Evolutionary conservation across 1,140 invertebrate genomes (phyloP).

Genomic region (Drosophila murphyi): DNA sequence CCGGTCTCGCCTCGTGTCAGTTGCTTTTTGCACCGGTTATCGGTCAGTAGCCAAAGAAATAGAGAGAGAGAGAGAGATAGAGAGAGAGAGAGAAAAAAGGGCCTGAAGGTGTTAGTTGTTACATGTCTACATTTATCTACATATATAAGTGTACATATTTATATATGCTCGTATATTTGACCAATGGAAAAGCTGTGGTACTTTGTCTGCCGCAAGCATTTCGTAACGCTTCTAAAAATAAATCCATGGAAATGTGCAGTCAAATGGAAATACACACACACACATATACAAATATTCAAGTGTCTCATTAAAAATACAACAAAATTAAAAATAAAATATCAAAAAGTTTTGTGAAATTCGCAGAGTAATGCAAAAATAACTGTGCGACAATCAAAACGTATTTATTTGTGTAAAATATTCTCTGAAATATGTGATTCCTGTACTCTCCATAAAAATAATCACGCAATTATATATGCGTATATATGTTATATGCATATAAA

Average conservation of each 20-base stretch:
- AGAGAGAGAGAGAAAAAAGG: not conserved
- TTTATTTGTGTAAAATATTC: not conserved
- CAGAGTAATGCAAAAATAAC: slow-evolving; percentile 6
- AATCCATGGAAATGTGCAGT: slow-evolving; percentile 67
- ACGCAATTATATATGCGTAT: not conserved
- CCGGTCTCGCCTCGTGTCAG: slow-evolving; percentile 20
- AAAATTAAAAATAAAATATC: slow-evolving; percentile 2
- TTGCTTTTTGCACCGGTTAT: slow-evolving; percentile 38
- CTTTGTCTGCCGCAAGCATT: slow-evolving; percentile 28
- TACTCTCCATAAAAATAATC: not conserved
- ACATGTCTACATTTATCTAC: too few species aligned
- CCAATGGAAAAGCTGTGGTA: slow-evolving; percentile 13
- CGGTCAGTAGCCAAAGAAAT: slow-evolving; percentile 16
- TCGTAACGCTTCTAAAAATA: slow-evolving; percentile 77
- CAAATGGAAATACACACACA: slow-evolving; percentile 41
- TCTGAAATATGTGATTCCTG: not conserved
- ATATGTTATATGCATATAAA: not conserved
- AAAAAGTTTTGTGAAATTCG: slow-evolving; percentile 38
- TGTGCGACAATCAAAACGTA: not conserved
- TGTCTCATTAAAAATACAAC: not conserved
- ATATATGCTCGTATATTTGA: not conserved
- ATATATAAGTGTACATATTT: not conserved
- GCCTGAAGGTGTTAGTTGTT: not conserved
- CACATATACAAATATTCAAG: slow-evolving; percentile 33
- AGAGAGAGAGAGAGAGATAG: not conserved